Evolutionary conservation across 2,113 vertebrate genomes (phyloP).

Genomic region (Regulus satrapa): DNA sequence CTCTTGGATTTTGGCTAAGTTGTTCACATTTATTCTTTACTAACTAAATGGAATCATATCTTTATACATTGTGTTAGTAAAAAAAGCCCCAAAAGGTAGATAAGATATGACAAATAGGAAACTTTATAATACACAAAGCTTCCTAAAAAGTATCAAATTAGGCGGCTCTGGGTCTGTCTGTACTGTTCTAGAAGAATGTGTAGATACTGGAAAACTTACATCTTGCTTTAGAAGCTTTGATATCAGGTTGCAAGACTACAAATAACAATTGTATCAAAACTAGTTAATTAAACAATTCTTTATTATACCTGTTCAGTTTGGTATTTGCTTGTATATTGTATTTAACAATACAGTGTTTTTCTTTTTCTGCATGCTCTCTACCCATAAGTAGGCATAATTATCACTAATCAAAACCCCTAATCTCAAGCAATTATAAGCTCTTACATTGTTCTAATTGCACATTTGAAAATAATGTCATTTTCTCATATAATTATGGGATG

Average conservation of each 20-base stretch:
- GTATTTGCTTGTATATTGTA: background rate
- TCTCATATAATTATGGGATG: constrained; percentile 11
- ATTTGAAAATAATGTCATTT: background rate
- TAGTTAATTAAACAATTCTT: background rate
- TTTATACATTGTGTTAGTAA: background rate
- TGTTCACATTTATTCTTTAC: background rate
- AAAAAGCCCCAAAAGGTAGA: background rate
- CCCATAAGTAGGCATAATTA: constrained; percentile 3
- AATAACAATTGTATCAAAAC: background rate
- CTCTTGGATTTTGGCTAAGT: background rate
- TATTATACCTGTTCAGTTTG: constrained; percentile 18
- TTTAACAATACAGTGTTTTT: background rate
- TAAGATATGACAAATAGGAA: background rate
- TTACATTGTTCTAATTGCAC: constrained; percentile 42
- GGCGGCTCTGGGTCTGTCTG: background rate
- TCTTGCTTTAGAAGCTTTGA: background rate
- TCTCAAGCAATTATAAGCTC: constrained; percentile 4
- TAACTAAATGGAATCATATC: background rate
- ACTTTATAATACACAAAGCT: background rate
- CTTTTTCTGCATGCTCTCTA: background rate
- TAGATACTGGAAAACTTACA: background rate
- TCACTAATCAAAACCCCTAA: constrained; percentile 8
- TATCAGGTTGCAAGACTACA: background rate
- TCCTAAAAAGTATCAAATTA: background rate
- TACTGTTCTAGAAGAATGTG: background rate